Percentiles rank a stretch among this genome's conserved stretches.
Evolutionary conservation across 2,888 invertebrate genomes (phyloP).

Genomic region (Volucella zonaria): DNA sequence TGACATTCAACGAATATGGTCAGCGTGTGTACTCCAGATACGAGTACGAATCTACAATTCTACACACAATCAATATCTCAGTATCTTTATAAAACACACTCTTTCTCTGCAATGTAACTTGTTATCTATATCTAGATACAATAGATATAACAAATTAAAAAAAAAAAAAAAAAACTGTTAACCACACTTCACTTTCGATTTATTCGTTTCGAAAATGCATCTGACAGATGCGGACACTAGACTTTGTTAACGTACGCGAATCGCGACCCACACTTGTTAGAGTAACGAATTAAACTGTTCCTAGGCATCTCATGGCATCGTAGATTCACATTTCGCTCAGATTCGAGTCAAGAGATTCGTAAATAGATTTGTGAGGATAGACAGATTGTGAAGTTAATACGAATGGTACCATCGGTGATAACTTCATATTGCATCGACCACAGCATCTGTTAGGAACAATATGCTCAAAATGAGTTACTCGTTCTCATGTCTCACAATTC

Average conservation of each 20-base stretch:
- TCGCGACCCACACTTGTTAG: constrained; percentile 69
- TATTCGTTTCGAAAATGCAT: constrained; percentile 44
- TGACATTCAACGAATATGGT: constrained; percentile 63
- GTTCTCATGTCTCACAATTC: constrained; percentile 7
- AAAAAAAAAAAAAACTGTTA: constrained; percentile 29
- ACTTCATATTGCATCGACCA: constrained; percentile 47
- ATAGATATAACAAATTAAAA: neutral
- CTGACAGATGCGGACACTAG: constrained; percentile 34
- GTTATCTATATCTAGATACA: constrained; percentile 22
- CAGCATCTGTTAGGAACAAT: constrained; percentile 28
- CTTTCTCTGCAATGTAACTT: neutral
- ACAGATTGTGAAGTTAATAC: constrained; percentile 24
- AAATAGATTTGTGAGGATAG: constrained; percentile 24
- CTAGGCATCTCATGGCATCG: constrained; percentile 43
- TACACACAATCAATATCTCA: constrained; percentile 47
- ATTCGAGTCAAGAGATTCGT: constrained; percentile 8
- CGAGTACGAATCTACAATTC: constrained; percentile 10
- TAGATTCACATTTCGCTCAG: constrained; percentile 35
- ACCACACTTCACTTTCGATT: constrained; percentile 62
- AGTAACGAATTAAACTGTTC: constrained; percentile 66
- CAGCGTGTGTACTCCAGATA: constrained; percentile 41
- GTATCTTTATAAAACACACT: constrained; percentile 7
- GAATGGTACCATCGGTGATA: neutral
- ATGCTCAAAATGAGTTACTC: constrained; percentile 33
- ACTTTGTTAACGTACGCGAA: constrained; percentile 46